Evolutionary conservation across 2,888 invertebrate genomes (phyloP).

Genomic region (Camponotus fellah): DNA sequence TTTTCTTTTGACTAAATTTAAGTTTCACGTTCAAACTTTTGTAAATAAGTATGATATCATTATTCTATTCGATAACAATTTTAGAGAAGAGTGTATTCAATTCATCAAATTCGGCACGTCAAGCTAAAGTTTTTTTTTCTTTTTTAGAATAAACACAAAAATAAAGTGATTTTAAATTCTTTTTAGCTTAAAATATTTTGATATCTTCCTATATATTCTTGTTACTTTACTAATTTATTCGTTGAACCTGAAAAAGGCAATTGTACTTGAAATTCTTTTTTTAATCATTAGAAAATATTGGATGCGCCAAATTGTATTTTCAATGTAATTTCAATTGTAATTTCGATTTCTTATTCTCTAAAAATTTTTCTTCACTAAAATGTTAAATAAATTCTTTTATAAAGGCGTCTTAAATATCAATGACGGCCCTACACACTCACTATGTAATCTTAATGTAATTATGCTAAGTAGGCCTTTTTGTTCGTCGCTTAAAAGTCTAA

Average conservation of each 20-base stretch:
- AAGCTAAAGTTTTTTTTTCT: background rate
- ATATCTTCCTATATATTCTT: background rate
- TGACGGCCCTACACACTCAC: slow-evolving; percentile 58
- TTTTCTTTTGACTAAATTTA: background rate
- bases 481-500: slow-evolving; percentile 80
- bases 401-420: slow-evolving; percentile 67
- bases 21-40: background rate
- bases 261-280: slow-evolving; percentile 24
- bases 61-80: background rate
- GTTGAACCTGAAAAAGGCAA: slow-evolving; percentile 10
- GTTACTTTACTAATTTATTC: slow-evolving; percentile 7
- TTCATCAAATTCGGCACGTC: background rate
- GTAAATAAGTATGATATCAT: background rate
- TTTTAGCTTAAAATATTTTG: slow-evolving; percentile 12
- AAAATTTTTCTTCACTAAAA: slow-evolving; percentile 18
- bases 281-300: background rate
- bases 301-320: slow-evolving; percentile 3
- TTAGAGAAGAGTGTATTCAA: background rate
- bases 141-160: slow-evolving; percentile 12
- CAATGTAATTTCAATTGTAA: background rate
- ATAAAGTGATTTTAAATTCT: background rate
- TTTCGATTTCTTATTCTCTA: background rate
- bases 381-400: slow-evolving; percentile 28
- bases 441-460: slow-evolving; percentile 72
- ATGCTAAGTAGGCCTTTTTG: slow-evolving; percentile 80